Conservation (phyloP, 1,140 invertebrate species). For the Alviniconcha marisindica region DNA sequence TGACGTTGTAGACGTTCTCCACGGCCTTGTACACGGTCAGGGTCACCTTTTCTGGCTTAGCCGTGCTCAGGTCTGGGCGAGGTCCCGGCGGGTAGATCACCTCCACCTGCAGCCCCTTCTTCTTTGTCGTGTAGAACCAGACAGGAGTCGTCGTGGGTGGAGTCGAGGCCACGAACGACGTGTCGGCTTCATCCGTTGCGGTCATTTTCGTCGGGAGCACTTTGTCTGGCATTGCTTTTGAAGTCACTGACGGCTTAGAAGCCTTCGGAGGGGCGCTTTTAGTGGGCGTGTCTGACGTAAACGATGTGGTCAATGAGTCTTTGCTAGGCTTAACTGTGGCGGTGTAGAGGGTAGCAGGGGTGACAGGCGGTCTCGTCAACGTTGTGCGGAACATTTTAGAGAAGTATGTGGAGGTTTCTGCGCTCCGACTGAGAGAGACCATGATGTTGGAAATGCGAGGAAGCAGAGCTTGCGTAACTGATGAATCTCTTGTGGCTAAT, state of each 20-base stretch:
- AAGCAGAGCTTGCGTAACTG: background rate
- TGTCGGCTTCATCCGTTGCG: background rate
- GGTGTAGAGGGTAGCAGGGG: background rate
- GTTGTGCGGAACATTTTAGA: background rate
- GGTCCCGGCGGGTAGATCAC: background rate
- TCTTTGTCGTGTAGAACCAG: background rate
- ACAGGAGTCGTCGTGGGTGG: background rate
- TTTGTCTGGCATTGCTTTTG: background rate
- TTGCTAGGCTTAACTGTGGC: background rate
- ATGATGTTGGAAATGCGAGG: slow-evolving; percentile 1
- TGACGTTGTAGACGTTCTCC: slow-evolving; percentile 37
- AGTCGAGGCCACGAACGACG: background rate
- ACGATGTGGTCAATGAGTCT: background rate
- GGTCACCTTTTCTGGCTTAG: slow-evolving; percentile 21
- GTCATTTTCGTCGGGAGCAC: background rate
- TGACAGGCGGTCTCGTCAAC: background rate
- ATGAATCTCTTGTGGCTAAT: no score
- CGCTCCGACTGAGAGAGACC: background rate
- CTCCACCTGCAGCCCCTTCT: background rate
- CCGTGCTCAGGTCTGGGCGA: background rate
- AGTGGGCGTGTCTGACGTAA: background rate
- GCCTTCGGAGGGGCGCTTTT: background rate
- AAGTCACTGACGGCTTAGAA: background rate
- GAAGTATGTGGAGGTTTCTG: slow-evolving; percentile 15
- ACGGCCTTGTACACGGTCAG: slow-evolving; percentile 43